Evolutionary conservation across 2,113 vertebrate species (phyloP).

Genomic region (Eclectus roratus): DNA sequence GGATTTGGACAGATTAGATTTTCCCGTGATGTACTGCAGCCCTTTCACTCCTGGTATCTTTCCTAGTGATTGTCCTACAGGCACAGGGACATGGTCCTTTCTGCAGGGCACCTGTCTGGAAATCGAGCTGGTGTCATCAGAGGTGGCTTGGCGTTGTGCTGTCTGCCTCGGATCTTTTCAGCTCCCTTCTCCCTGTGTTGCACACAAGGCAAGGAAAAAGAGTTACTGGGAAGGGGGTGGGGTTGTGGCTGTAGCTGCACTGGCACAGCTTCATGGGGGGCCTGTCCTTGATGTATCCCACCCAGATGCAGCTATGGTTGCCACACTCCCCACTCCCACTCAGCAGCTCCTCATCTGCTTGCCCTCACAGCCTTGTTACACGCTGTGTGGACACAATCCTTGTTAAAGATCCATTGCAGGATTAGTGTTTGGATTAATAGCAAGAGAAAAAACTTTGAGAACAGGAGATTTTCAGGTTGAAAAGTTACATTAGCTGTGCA

Average conservation of each 20-base stretch:
- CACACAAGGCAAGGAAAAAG: not conserved
- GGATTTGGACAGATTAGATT: not conserved
- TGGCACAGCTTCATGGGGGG: not conserved
- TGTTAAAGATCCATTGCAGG: accelerated
- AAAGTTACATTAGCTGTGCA: not conserved
- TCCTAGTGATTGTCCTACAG: not conserved
- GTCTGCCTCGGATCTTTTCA: not conserved
- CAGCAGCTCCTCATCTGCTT: not conserved
- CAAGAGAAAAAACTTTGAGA: not conserved
- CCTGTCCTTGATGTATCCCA: not conserved
- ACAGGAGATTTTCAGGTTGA: not conserved
- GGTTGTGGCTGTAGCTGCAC: not conserved
- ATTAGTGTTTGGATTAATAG: not conserved
- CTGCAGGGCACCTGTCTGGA: not conserved
- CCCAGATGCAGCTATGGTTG: not conserved
- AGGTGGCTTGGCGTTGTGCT: not conserved
- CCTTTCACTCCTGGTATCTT: not conserved
- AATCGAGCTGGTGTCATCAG: not conserved
- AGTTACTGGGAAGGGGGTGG: not conserved
- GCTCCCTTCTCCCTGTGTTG: no score
- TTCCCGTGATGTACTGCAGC: not conserved
- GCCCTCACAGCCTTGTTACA: accelerated
- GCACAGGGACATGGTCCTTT: not conserved
- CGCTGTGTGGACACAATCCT: not conserved
- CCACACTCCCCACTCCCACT: not conserved